Evolutionary conservation across 2,797 vertebrate genomes (phyloP).

Genomic region (Peromyscus nudipes): DNA sequence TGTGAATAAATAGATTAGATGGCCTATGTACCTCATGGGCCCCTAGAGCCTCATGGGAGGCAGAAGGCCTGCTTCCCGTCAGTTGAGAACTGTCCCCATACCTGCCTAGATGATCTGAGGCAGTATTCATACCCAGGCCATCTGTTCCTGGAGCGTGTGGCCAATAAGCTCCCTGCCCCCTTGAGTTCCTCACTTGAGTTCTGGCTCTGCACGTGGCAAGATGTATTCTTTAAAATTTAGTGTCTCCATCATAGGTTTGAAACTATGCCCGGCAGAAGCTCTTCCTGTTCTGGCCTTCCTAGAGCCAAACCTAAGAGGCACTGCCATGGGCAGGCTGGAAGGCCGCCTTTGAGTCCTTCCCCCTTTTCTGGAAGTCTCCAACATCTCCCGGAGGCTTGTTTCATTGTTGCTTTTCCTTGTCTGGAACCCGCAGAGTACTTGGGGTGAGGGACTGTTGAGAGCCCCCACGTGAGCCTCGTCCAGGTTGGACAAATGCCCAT

Average conservation of each 20-base stretch:
- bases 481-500: not conserved
- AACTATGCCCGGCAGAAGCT: not conserved
- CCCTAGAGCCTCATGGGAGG: not conserved
- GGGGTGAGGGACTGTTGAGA: too few species aligned
- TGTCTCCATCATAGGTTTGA: not conserved
- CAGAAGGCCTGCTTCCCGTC: not conserved
- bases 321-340: not conserved
- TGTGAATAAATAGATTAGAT: not conserved
- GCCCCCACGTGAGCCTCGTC: not conserved
- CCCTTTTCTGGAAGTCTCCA: not conserved
- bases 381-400: rapidly evolving
- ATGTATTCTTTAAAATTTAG: conserved; percentile 36
- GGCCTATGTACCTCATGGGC: not conserved
- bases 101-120: not conserved
- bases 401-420: not conserved
- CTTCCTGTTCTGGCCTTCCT: not conserved
- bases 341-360: not conserved
- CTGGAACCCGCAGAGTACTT: not conserved
- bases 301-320: not conserved
- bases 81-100: not conserved
- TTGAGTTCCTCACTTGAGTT: not conserved
- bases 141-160: not conserved
- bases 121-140: not conserved
- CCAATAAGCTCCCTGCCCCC: not conserved
- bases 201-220: not conserved